Conservation (phyloP, 2,113 vertebrate genomes). For the Pelvicachromis taeniatus region DNA sequence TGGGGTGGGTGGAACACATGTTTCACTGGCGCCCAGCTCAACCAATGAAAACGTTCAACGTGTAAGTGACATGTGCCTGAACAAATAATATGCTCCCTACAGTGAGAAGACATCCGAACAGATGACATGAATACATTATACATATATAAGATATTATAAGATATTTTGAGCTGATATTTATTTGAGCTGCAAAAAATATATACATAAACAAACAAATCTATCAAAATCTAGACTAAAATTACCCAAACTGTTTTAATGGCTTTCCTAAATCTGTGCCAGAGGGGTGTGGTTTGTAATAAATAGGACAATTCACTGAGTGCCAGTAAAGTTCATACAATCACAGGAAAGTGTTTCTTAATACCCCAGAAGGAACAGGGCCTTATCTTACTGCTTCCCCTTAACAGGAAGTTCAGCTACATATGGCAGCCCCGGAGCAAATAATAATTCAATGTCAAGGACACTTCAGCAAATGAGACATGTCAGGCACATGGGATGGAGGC, state of each 20-base stretch:
- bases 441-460: slow-evolving; percentile 12
- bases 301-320: not conserved
- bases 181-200: not conserved
- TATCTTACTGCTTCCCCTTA: not conserved
- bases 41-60: slow-evolving; percentile 42
- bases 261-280: slow-evolving; percentile 13
- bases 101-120: not conserved
- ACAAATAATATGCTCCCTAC: slow-evolving; percentile 34
- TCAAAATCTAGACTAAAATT: not conserved
- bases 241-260: not conserved
- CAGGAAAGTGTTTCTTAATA: slow-evolving; percentile 27
- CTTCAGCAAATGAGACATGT: not conserved
- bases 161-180: not conserved
- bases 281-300: slow-evolving; percentile 4
- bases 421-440: not conserved
- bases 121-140: slow-evolving; percentile 11
- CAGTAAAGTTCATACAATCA: slow-evolving; percentile 32
- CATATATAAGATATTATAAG: not conserved
- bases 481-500: not conserved
- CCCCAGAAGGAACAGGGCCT: not conserved
- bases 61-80: slow-evolving; percentile 29
- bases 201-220: not conserved
- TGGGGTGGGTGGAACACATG: slow-evolving; percentile 53
- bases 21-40: slow-evolving; percentile 7
- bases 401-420: not conserved